Evolutionary conservation across 2,113 vertebrate species (phyloP), one percentile per base, ranked within the genome.

Genomic region (Chaetorhynchus papuensis): DNA sequence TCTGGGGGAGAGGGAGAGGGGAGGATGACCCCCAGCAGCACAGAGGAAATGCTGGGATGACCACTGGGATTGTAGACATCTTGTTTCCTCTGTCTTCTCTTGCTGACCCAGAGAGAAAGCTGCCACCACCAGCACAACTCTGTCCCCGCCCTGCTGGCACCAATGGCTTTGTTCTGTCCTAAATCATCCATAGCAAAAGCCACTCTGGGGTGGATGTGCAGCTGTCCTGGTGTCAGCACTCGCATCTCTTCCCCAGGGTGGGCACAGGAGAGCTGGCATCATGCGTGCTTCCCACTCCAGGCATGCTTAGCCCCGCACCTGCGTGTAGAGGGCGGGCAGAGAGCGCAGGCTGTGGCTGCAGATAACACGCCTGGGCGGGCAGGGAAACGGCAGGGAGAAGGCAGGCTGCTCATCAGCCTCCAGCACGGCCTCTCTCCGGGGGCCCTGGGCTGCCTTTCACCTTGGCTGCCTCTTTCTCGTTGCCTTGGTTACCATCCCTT

Each of bases 401-500:
- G 83, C 90, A 96, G 90, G 75, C 93, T 81, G 95, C 84, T 80
- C 78, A 60, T 94, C 91, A 97, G 96, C 94, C 94, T 93, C 94
- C 84, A 13, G 96, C 96, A 91, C 33, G 39, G 95, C 93, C 93
- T 83, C 90, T 91, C 96, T 95, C 94, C 9, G 10, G 96, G 95
- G 94, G 95, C 96, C 90, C 91, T 91, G 83, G 83, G 95, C 92
- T 95, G 83, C 75, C 10, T 95, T 97, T 97, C 96, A 94, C 94
- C 94, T 95, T 96, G 95, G 77, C 96, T 97, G 97, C 97, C 94
- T 96, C 94, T 87, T 84, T 75, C 94, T 83, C 16, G 97, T 97
- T 96, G 96, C 95, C 97, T 69, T 96, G 96, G 97, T 94, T 96
- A 97, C 96, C 92, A 90, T 96, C 90, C 83, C 92, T 93, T 96